phyloP scores from a whole-genome alignment of 2,797 vertebrate genomes.

The Valencia hispanica region DNA sequence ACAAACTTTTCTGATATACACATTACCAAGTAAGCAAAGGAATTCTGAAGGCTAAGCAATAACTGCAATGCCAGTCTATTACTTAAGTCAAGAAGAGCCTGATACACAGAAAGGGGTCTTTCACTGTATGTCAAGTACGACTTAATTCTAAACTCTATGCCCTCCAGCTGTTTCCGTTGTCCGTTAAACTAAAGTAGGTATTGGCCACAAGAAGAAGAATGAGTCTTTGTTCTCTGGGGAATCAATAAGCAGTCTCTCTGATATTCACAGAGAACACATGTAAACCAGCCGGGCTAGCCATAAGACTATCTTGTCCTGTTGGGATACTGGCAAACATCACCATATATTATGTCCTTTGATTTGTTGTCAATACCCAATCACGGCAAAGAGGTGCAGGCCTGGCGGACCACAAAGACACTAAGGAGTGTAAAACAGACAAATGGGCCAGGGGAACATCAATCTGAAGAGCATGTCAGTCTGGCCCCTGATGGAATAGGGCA shows the following conservation, averaged over 20 bases:
- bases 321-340: conserved; percentile 74
- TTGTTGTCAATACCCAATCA: conserved; percentile 88
- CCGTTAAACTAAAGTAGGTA: conserved; percentile 79
- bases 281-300: conserved; percentile 73
- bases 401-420: conserved; percentile 79
- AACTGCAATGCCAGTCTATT: conserved; percentile 93
- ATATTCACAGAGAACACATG: conserved; percentile 82
- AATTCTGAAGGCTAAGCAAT: conserved; percentile 93
- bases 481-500: conserved; percentile 78
- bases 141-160: conserved; percentile 83
- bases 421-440: conserved; percentile 85
- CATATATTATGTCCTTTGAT: conserved; percentile 85
- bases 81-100: conserved; percentile 84
- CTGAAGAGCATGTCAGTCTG: conserved; percentile 77
- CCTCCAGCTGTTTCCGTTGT: conserved; percentile 63
- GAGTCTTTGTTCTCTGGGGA: conserved; percentile 74
- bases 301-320: conserved; percentile 79
- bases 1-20: conserved; percentile 97
- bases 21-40: conserved; percentile 90
- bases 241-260: conserved; percentile 79
- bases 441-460: conserved; percentile 81
- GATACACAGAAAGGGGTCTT: conserved; percentile 55
- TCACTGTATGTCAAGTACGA: conserved; percentile 83
- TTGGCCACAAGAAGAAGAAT: conserved; percentile 75
- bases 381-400: conserved; percentile 72